Evolutionary conservation across 1,140 invertebrate species (phyloP).

Genomic region (Matsumurasca onukii): DNA sequence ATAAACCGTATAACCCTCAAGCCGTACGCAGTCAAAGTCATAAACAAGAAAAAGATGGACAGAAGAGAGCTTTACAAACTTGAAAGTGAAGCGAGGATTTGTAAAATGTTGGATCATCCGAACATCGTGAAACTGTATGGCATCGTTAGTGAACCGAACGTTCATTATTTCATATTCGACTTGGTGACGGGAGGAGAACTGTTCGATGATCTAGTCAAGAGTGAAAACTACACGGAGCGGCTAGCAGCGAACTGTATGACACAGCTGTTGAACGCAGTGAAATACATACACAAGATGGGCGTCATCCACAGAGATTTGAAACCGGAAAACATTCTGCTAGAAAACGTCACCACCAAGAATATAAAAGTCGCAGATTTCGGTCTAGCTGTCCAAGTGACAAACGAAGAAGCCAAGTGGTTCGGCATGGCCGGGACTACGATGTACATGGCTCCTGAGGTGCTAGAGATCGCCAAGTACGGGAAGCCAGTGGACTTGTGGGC

Average conservation of each 20-base stretch:
- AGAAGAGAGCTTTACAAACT: neutral
- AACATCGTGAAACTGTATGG: neutral
- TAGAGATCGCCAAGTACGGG: neutral
- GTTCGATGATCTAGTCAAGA: slow-evolving; percentile 13
- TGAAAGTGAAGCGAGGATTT: neutral
- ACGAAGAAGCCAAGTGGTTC: slow-evolving; percentile 32
- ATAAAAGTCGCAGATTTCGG: slow-evolving; percentile 53
- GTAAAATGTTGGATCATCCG: neutral
- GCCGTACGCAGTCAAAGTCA: neutral
- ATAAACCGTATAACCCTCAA: neutral
- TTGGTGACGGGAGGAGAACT: slow-evolving; percentile 8
- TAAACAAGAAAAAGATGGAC: neutral
- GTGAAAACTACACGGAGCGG: slow-evolving; percentile 2
- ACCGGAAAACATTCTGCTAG: slow-evolving; percentile 92
- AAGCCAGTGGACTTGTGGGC: slow-evolving; percentile 4
- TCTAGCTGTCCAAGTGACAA: slow-evolving; percentile 31
- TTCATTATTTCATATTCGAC: neutral
- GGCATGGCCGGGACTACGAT: neutral
- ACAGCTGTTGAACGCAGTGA: slow-evolving; percentile 86
- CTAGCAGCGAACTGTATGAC: neutral
- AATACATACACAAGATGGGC: slow-evolving; percentile 90
- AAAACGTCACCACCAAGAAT: slow-evolving; percentile 68
- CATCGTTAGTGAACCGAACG: neutral
- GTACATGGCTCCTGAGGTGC: slow-evolving; percentile 11
- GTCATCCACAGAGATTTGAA: slow-evolving; percentile 93